Evolutionary conservation across 2,888 invertebrate genomes (phyloP), one percentile per base, ranked within the genome.

Genomic region (Drosophila picticornis): DNA sequence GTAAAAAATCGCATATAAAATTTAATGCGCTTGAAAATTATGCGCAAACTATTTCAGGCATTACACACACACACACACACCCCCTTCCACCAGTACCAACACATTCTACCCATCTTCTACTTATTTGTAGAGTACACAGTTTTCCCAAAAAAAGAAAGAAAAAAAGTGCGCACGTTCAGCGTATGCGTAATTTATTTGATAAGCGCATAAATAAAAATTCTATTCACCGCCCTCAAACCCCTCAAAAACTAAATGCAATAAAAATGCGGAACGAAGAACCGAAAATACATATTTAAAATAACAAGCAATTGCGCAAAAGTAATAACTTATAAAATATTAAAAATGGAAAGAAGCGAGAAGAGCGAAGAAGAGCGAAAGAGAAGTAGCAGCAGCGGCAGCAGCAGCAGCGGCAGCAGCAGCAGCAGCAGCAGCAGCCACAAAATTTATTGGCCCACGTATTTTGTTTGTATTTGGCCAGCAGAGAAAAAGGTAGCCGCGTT

Each of bases 111-210:
- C 22, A 32, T 16, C 22, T 38, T 5, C 11, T 27, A 55, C 55
- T 38, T 64, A 40, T 63, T 59, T 64, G 29, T 36, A 34, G 34
- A 59, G 60, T 61, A 75, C 77, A 77, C 70, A 77, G 73, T 77
- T 25, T 4, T 16, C 46, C 0, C 4, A 13, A 22, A 22, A 22
- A 6, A 46, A 5, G 11, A n/a, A 7, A 1, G 11, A 27, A 51
- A 29, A 68, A 63, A 68, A 72, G 71, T 83, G 69, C 63, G 59
- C 77, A 72, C 77, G 75, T 70, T 76, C 71, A 61, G 69, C 75
- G 84, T 81, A 86, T 90, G 88, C 87, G 80, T 88, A 83, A 90
- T 83, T 84, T 90, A 81, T 90, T 87, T 78, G 85, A 77, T 89
- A 85, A 84, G 75, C 85, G 81, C 90, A 85, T 88, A 89, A 88